Evolutionary conservation across 2,888 invertebrate genomes (phyloP), one percentile per base, ranked within the genome.

Genomic region (Orthonevra nobilis): DNA sequence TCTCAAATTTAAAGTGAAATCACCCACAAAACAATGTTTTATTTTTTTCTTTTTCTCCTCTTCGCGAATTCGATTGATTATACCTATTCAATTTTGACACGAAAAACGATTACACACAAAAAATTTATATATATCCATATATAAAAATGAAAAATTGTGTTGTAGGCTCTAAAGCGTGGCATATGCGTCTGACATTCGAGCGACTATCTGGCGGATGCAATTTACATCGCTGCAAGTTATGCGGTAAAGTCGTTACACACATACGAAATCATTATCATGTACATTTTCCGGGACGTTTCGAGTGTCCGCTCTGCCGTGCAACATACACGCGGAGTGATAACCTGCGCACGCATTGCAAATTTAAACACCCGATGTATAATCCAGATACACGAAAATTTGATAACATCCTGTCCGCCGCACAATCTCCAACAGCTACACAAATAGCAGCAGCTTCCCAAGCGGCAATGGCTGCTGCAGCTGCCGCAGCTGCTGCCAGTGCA

Each of bases 91-190:
- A 81, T 69, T 58, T 64, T 66, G 30, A 74, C 20, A 73, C 61
- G 61, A 48, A 60, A 50, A 56, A 79, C 40, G 32, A 44, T 64
- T 23, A 81, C 68, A 68, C 58, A 81, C 34, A 70, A 74, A 79
- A 73, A 30, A 77, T n/a, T n/a, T n/a, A n/a, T n/a, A n/a, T n/a
- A n/a, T n/a, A n/a, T n/a, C n/a, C n/a, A 77, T 61, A 63, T 79
- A 61, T 17, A 42, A 12, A 44, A 75, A 70, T 19, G 7, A 66
- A 74, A 61, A 60, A 48, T 70, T 79, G 75, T 68, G 77, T 94
- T 94, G 92, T 94, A 95, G 96, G 95, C 93, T 95, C 95, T 90
- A 95, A 95, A 93, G 95, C 95, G 92, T 95, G 95, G 95, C 95
- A 95, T 92, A 95, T 95, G 95, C 94, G 95, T 92, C 94, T 95